Evolutionary conservation across 2,888 invertebrate genomes (phyloP).

Genomic region (Nemurella pictetii): DNA sequence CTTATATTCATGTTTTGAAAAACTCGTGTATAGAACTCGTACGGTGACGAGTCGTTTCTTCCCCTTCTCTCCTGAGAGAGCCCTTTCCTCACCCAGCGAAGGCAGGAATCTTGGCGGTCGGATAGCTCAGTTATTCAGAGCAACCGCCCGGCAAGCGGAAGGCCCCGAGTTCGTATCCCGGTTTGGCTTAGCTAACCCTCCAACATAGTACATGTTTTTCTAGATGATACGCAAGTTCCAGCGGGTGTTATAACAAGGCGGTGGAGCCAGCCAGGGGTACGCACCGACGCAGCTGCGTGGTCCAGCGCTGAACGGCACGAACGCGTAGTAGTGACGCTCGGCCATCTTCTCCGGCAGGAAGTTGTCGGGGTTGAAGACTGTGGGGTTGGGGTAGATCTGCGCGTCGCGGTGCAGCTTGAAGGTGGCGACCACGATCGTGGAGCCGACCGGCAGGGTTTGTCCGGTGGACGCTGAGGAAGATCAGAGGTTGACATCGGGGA

Average conservation of each 20-base stretch:
- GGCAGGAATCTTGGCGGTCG: too few relatives aligned
- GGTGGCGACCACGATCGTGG: conserved; percentile 68
- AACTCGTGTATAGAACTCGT: too few relatives aligned
- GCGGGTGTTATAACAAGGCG: too few relatives aligned
- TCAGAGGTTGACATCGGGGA: too few relatives aligned
- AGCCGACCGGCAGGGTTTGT: conserved; percentile 67
- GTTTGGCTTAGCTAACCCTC: background rate
- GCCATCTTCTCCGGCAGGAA: conserved; percentile 79
- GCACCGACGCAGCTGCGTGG: conserved; percentile 78
- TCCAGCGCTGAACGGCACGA: conserved; percentile 81
- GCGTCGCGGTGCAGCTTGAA: conserved; percentile 70
- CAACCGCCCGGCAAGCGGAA: too few relatives aligned
- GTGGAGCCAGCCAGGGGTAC: too few relatives aligned
- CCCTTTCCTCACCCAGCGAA: too few relatives aligned
- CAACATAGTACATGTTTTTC: background rate
- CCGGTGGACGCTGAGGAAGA: conserved; percentile 61
- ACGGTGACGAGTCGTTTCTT: too few relatives aligned
- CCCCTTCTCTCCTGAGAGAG: too few relatives aligned
- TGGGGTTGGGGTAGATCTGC: conserved; percentile 75
- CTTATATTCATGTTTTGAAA: too few relatives aligned
- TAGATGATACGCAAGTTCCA: background rate
- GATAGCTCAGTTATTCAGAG: too few relatives aligned
- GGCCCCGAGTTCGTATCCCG: too few relatives aligned
- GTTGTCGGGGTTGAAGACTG: conserved; percentile 80
- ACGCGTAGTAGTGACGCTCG: conserved; percentile 78